These are phyloP conservation scores for Bimastos eiseni DNA, from an alignment of 2,888 invertebrate species.

Conservation along the genomic window DNA sequence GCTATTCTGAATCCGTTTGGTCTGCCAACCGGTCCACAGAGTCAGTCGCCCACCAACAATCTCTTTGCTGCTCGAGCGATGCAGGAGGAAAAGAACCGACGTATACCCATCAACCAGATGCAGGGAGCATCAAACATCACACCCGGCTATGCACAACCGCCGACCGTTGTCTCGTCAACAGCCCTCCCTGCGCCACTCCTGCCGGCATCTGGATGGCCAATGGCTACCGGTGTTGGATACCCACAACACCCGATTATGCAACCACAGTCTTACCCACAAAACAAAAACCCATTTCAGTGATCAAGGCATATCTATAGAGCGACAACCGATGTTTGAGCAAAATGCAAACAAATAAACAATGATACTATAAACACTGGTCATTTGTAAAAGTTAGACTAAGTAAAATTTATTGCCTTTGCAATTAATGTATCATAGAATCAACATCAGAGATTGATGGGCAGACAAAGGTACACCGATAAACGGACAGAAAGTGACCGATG, in stretches of 20 bases:
- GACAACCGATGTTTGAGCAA: conserved; percentile 3
- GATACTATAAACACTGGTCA: neutral
- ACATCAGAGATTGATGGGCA: conserved; percentile 13
- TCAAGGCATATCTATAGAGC: neutral
- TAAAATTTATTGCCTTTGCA: neutral
- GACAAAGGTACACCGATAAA: neutral
- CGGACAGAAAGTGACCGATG: neutral
- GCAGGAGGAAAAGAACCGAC: conserved; percentile 27
- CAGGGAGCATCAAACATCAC: neutral
- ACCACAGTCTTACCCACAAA: conserved; percentile 20
- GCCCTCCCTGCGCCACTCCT: neutral
- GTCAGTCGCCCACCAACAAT: conserved; percentile 25
- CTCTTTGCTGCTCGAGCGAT: conserved; percentile 26
- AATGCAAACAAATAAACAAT: neutral
- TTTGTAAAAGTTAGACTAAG: conserved; percentile 7
- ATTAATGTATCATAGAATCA: neutral
- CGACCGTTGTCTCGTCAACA: neutral
- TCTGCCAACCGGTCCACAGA: conserved; percentile 23
- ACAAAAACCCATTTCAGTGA: conserved; percentile 23
- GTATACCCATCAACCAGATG: conserved; percentile 29
- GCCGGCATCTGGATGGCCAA: neutral
- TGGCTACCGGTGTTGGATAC: conserved; percentile 8
- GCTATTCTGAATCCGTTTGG: conserved; percentile 35
- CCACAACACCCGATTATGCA: neutral
- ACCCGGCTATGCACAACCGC: conserved; percentile 21